Conservation (phyloP, 2,113 vertebrate species). For the Sinocyclocheilus maitianheensis region DNA sequence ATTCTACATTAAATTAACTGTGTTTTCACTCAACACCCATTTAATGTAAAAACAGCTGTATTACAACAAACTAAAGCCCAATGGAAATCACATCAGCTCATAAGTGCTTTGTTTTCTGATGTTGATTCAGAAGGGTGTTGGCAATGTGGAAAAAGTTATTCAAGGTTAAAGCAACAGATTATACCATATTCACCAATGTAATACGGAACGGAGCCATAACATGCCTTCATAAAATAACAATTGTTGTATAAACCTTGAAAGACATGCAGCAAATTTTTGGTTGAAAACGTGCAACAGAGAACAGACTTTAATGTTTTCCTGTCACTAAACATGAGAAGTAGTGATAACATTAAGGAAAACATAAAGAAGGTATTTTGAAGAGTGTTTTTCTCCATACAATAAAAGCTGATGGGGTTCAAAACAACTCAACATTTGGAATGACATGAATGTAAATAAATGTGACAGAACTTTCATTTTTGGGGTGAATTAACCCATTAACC, state of each 20-base stretch:
- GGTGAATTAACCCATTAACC: no score
- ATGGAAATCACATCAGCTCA: conserved; percentile 19
- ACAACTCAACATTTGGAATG: no score
- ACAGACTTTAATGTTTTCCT: not conserved
- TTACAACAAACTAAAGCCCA: not conserved
- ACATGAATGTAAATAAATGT: not conserved
- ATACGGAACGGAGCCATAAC: not conserved
- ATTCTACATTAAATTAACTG: no score
- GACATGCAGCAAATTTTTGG: not conserved
- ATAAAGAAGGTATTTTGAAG: no score
- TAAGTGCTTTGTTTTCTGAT: conserved; percentile 7
- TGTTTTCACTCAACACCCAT: not conserved
- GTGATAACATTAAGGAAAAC: not conserved
- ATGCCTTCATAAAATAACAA: conserved; percentile 1
- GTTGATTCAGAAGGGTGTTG: conserved; percentile 46
- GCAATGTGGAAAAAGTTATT: conserved; percentile 26
- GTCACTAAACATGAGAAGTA: not conserved
- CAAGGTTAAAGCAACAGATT: conserved; percentile 39
- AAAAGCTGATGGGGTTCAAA: no score
- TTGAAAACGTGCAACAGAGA: not conserved
- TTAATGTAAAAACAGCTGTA: not conserved
- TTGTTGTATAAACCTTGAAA: not conserved
- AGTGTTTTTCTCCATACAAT: no score
- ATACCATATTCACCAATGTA: not conserved
- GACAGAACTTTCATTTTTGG: not conserved